phyloP scores from a whole-genome alignment of 2,888 invertebrate species.

The Chrysolina oricalcia region DNA sequence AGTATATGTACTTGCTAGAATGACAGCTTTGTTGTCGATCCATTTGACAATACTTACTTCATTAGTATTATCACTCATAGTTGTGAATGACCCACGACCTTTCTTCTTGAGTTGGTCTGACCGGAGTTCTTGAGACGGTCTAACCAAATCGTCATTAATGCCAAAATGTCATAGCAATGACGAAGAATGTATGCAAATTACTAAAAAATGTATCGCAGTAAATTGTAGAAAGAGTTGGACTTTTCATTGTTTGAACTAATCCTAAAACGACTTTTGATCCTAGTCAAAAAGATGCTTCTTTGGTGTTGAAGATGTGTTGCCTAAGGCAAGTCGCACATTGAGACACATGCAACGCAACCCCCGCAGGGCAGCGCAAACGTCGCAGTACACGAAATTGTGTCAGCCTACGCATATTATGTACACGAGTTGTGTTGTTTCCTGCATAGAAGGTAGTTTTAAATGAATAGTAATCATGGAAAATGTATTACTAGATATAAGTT shows the following conservation, averaged over 20 bases:
- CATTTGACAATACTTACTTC: too few species aligned
- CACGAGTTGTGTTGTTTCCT: background rate
- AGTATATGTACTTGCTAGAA: background rate
- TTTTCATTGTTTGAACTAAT: constrained; percentile 14
- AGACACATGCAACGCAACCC: too few species aligned
- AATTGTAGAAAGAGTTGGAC: constrained; percentile 42
- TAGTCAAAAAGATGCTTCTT: background rate
- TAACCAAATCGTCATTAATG: constrained; percentile 23
- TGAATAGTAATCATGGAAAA: constrained; percentile 1
- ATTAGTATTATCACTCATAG: constrained; percentile 10
- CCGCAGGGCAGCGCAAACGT: background rate
- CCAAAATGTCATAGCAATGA: constrained; percentile 26
- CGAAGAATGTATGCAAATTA: constrained; percentile 28
- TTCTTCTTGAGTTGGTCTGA: constrained; percentile 3
- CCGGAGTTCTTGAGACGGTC: constrained; percentile 2
- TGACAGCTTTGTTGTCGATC: constrained; percentile 25
- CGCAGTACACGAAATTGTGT: background rate
- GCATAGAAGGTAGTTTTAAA: background rate
- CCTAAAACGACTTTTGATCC: too few species aligned
- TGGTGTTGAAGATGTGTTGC: background rate
- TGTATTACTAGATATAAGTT: constrained; percentile 6
- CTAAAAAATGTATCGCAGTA: constrained; percentile 39
- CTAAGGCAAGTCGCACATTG: too few species aligned
- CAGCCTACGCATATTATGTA: constrained; percentile 7
- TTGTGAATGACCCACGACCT: constrained; percentile 13